These are phyloP conservation scores for Tachypleus tridentatus DNA, from an alignment of 1,140 invertebrate species.

Conservation along the genomic window DNA sequence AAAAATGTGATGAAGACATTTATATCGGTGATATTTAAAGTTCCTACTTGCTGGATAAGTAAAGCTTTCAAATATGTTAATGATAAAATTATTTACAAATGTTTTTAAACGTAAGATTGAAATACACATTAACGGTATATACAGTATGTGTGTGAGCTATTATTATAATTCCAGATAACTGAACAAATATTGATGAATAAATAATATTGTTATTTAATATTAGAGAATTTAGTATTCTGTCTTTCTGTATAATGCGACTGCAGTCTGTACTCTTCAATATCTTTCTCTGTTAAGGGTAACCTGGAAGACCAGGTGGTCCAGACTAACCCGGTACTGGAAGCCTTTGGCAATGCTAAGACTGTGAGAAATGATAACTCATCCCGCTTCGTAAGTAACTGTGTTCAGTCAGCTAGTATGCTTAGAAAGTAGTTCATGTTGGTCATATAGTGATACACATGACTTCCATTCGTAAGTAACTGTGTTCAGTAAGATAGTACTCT, in stretches of 20 bases:
- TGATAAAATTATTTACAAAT: neutral
- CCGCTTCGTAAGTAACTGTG: conserved; percentile 22
- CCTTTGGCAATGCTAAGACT: conserved; percentile 75
- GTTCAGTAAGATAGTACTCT: no score
- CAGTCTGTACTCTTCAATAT: neutral
- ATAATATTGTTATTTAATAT: conserved; percentile 53
- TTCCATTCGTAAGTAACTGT: conserved; percentile 22
- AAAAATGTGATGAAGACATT: no score
- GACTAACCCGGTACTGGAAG: conserved; percentile 91
- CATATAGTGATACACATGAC: no score
- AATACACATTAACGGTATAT: neutral
- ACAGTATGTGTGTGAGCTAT: conserved; percentile 29
- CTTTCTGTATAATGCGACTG: no score
- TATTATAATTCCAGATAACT: conserved; percentile 41
- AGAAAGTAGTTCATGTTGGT: no score
- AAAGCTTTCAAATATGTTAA: no score
- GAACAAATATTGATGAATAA: conserved; percentile 57
- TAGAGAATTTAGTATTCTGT: conserved; percentile 49
- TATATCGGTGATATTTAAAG: no score
- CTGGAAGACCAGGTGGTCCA: conserved; percentile 75
- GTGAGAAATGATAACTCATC: conserved; percentile 64
- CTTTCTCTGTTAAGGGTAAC: conserved; percentile 16
- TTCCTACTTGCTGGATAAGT: no score
- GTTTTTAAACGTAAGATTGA: no score
- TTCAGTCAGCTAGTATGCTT: no score